Conservation (phyloP, 2,113 vertebrate species). For the Notiomystis cincta region DNA sequence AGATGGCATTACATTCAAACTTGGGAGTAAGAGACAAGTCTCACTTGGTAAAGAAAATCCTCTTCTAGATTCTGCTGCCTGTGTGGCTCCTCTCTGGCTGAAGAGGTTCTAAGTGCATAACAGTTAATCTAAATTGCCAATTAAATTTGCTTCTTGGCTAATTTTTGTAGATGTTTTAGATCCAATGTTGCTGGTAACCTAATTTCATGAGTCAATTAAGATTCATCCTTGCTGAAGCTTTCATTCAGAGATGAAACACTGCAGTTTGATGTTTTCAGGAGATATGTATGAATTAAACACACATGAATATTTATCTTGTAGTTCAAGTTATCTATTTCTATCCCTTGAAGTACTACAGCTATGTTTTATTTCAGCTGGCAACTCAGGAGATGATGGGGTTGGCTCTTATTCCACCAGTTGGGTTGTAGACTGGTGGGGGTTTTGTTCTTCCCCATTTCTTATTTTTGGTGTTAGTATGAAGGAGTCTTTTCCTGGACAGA, state of each 20-base stretch:
- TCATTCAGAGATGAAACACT: constrained; percentile 53
- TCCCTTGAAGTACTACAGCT: constrained; percentile 36
- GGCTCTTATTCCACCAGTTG: background rate
- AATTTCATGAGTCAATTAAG: constrained; percentile 39
- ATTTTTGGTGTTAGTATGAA: background rate
- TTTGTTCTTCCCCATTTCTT: background rate
- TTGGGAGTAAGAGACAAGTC: background rate
- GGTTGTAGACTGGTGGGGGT: background rate
- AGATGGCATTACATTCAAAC: background rate
- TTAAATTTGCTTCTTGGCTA: constrained; percentile 28
- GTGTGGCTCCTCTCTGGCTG: background rate
- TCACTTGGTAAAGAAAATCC: background rate
- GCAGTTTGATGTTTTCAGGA: constrained; percentile 34
- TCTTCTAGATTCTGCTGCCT: background rate
- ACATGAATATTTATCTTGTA: constrained; percentile 45
- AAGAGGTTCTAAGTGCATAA: background rate
- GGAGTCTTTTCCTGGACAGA: background rate
- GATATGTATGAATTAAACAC: constrained; percentile 8
- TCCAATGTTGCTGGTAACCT: constrained; percentile 24
- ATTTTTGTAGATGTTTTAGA: constrained; percentile 10
- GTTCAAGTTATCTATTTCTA: constrained; percentile 40
- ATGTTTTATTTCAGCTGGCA: constrained; percentile 2
- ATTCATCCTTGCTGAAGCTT: constrained; percentile 29
- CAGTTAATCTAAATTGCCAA: constrained; percentile 27
- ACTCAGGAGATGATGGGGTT: background rate